A percentile compares a stretch with the other conserved stretches of the same genome.
Conservation (phyloP, 2,888 invertebrate species). For the Phania funesta region DNA sequence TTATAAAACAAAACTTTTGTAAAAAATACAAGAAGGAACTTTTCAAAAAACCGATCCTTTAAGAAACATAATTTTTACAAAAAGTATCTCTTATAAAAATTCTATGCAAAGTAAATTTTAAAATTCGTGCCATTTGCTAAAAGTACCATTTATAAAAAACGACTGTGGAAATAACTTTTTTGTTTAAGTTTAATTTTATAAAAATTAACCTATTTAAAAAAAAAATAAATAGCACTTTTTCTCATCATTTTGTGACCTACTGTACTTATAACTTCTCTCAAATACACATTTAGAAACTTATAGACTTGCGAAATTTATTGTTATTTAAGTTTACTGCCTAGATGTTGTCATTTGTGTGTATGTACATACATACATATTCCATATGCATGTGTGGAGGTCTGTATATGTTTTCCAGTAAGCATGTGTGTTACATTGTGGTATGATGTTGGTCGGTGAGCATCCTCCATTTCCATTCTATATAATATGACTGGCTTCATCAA, state of each 20-base stretch:
- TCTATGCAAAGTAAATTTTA: neutral
- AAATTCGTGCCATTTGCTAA: too few species aligned
- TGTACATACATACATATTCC: neutral
- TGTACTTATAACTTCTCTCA: constrained; percentile 26
- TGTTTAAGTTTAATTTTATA: too few species aligned
- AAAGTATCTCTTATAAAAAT: neutral
- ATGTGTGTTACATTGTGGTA: constrained; percentile 15
- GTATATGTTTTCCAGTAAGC: neutral
- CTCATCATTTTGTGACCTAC: neutral
- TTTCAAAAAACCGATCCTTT: neutral
- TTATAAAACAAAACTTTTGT: too few species aligned
- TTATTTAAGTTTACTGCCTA: constrained; percentile 54
- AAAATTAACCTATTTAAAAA: too few species aligned
- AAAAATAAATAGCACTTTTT: neutral
- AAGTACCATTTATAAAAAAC: neutral
- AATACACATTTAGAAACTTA: constrained; percentile 24
- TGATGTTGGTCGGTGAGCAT: constrained; percentile 37
- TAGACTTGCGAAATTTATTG: constrained; percentile 54
- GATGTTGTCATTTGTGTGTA: constrained; percentile 51
- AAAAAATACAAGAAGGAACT: neutral
- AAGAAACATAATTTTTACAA: neutral
- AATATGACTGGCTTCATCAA: constrained; percentile 54
- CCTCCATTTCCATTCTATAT: constrained; percentile 51
- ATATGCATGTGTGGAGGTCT: neutral
- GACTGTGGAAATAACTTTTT: too few species aligned